Evolutionary conservation across 2,113 vertebrate genomes (phyloP).

Genomic region (Lophura nycthemera): DNA sequence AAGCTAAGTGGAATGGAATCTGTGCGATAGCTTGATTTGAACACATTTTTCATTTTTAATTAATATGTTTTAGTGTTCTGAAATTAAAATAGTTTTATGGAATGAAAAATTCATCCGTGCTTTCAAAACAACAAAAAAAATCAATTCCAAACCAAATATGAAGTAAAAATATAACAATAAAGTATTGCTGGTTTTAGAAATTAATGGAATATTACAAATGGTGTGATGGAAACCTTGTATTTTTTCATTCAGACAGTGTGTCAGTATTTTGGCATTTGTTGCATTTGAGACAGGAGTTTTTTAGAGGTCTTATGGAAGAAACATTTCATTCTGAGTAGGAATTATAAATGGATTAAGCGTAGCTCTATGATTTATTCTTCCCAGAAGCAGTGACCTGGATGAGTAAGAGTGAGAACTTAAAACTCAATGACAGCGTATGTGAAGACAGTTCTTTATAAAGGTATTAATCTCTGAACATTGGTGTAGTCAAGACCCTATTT

Average conservation of each 20-base stretch:
- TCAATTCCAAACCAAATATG: not conserved
- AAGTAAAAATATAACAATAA: not conserved
- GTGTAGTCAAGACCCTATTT: not conserved
- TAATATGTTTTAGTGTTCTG: not conserved
- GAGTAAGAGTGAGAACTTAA: conserved; percentile 15
- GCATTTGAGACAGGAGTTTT: not conserved
- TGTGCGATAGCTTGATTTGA: not conserved
- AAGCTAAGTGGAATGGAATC: not conserved
- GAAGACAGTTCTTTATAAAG: not conserved
- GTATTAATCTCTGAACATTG: not conserved
- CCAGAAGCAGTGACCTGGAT: not conserved
- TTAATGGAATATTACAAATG: not conserved
- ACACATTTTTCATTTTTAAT: not conserved
- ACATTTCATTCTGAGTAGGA: not conserved
- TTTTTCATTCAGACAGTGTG: not conserved
- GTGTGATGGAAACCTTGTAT: not conserved
- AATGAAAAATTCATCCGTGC: not conserved
- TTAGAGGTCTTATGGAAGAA: not conserved
- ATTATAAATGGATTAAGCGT: not conserved
- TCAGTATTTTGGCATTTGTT: conserved; percentile 8
- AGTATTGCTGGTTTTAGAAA: not conserved
- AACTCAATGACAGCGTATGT: not conserved
- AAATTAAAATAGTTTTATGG: not conserved
- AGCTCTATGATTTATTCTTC: conserved; percentile 41
- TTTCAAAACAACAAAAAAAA: not conserved